Percentiles rank a stretch among this genome's conserved stretches.
Evolutionary conservation across 2,888 invertebrate species (phyloP).

Genomic region (Drosophila colorata): DNA sequence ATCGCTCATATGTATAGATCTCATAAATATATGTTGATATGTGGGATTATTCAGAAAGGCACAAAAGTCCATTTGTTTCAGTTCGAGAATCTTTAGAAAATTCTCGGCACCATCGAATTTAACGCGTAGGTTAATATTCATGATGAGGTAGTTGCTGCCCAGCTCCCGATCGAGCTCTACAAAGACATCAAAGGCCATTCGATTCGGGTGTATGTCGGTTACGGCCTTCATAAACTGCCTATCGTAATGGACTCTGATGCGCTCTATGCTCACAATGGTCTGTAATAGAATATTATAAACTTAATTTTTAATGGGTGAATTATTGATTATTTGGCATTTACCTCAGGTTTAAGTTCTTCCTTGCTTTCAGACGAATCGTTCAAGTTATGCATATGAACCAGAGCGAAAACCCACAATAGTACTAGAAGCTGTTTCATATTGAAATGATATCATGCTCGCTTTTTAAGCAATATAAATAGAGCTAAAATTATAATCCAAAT

Average conservation of each 20-base stretch:
- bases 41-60: constrained; percentile 45
- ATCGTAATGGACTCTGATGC: constrained; percentile 43
- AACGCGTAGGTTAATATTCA: constrained; percentile 55
- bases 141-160: constrained; percentile 61
- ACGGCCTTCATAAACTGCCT: constrained; percentile 41
- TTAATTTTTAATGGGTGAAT: fast-evolving
- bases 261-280: constrained; percentile 11
- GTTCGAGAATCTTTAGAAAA: constrained; percentile 43
- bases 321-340: neutral
- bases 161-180: constrained; percentile 40
- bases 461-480: neutral
- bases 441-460: constrained; percentile 3
- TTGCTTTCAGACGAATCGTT: neutral
- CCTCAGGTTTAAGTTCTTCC: neutral
- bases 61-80: constrained; percentile 60
- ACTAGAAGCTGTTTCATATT: constrained; percentile 21
- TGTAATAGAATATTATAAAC: neutral
- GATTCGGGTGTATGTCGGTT: constrained; percentile 35
- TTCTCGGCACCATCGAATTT: neutral
- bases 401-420: constrained; percentile 10
- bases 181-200: constrained; percentile 45
- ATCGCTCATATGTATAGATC: constrained; percentile 25
- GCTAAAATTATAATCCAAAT: neutral
- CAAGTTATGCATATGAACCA: neutral
- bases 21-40: constrained; percentile 51